These are phyloP conservation scores for Leucophenga varia DNA, from an alignment of 1,140 invertebrate species.

Conservation along the genomic window DNA sequence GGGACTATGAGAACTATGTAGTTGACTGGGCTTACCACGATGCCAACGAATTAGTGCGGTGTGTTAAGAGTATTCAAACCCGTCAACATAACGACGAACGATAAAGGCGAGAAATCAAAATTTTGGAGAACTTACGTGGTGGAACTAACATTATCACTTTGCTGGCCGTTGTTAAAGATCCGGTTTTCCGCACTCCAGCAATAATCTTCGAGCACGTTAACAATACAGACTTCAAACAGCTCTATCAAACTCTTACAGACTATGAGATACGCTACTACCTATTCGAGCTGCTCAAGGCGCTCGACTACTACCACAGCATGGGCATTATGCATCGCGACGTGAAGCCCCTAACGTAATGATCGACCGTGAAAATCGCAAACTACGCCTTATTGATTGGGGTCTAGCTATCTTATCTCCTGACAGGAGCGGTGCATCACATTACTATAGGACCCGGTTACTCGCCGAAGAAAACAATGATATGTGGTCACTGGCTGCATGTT, in stretches of 20 bases:
- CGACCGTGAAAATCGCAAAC: conserved; percentile 95
- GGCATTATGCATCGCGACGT: conserved; percentile 99
- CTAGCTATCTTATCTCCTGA: conserved; percentile 97
- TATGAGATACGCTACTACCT: conserved; percentile 89
- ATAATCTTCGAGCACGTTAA: conserved; percentile 99
- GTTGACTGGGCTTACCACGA: conserved; percentile 98
- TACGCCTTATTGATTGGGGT: conserved; percentile 98
- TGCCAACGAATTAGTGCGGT: conserved; percentile 95
- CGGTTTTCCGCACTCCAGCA: conserved; percentile 94
- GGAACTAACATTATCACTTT: conserved; percentile 98
- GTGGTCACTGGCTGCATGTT: conserved; percentile 99
- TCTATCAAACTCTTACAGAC: conserved; percentile 97
- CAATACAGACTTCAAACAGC: conserved; percentile 98
- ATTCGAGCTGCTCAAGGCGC: conserved; percentile 72
- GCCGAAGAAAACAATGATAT: conserved; percentile 99
- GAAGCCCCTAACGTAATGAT: conserved; percentile 99
- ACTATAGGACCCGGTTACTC: conserved; percentile 95
- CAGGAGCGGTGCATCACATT: conserved; percentile 99
- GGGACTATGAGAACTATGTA: conserved; percentile 98
- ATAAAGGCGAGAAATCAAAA: conserved; percentile 99
- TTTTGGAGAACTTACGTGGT: conserved; percentile 96
- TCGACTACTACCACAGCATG: conserved; percentile 99
- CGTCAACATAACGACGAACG: conserved; percentile 99
- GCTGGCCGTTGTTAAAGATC: conserved; percentile 97
- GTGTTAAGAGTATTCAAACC: conserved; percentile 99